Percentiles rank a stretch among this genome's conserved stretches.
Evolutionary conservation across 2,113 vertebrate genomes (phyloP).

Genomic region (Ranitomeya variabilis): DNA sequence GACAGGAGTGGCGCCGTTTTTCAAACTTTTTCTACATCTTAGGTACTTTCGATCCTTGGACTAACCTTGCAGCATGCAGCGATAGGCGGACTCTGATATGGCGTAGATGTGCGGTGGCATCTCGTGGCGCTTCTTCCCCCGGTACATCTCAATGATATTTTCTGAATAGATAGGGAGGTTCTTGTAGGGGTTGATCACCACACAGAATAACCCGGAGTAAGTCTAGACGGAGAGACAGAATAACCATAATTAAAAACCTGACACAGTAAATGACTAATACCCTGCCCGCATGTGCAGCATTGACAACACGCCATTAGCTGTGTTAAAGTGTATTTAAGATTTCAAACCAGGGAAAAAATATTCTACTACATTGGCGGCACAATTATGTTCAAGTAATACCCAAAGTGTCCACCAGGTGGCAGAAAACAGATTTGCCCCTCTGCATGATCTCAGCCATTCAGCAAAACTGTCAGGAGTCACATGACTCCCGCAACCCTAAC

Average conservation of each 20-base stretch:
- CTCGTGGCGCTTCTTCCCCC: constrained; percentile 97
- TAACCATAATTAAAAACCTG: constrained; percentile 27
- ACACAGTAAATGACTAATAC: neutral
- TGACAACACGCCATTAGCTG: constrained; percentile 3
- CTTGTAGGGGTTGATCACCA: constrained; percentile 99
- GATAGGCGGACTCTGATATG: constrained; percentile 95
- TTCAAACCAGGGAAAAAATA: neutral
- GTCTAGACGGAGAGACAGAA: constrained; percentile 75
- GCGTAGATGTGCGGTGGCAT: constrained; percentile 99
- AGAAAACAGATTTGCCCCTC: neutral
- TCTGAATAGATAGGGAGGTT: constrained; percentile 98
- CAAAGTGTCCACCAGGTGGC: neutral
- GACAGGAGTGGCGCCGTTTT: neutral
- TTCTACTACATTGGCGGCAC: neutral
- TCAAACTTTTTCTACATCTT: no score
- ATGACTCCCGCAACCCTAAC: no score
- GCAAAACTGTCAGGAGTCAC: neutral
- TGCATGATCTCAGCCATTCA: neutral
- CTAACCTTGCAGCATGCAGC: constrained; percentile 99
- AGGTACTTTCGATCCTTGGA: neutral
- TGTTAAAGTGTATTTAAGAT: neutral
- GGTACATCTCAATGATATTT: constrained; percentile 98
- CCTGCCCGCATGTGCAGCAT: neutral
- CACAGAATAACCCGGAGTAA: constrained; percentile 97
- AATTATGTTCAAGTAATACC: neutral